Percentiles rank a stretch among this genome's conserved stretches.
Evolutionary conservation across 2,888 invertebrate species (phyloP).

Genomic region (Bombylius major): DNA sequence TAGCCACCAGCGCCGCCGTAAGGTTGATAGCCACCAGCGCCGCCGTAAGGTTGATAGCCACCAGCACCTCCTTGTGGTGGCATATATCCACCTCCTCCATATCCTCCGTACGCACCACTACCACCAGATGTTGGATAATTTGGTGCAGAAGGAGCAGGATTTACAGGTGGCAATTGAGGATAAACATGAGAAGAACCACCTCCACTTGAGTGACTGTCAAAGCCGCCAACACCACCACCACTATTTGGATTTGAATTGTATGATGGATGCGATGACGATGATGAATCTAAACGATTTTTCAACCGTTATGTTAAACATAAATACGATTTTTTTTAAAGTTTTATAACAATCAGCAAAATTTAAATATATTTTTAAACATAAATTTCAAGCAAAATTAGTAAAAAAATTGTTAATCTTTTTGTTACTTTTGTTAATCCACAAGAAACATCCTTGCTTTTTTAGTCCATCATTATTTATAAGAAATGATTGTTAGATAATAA

Average conservation of each 20-base stretch:
- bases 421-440: too few species aligned
- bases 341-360: too few species aligned
- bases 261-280: constrained; percentile 3
- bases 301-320: too few species aligned
- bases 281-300: background rate
- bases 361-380: too few species aligned
- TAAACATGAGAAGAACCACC: constrained; percentile 14
- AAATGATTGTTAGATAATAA: too few species aligned
- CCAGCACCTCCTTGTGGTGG: constrained; percentile 10
- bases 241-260: background rate
- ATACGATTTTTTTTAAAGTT: too few species aligned
- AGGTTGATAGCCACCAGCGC: constrained; percentile 1
- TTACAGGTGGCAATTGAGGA: constrained; percentile 11
- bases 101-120: constrained; percentile 16
- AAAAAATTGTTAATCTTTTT: too few species aligned
- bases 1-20: constrained; percentile 16
- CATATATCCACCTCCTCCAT: constrained; percentile 5
- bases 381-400: too few species aligned
- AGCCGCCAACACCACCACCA: constrained; percentile 20
- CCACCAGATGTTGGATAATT: constrained; percentile 18
- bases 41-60: constrained; percentile 16
- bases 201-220: constrained; percentile 26
- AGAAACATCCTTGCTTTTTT: too few species aligned
- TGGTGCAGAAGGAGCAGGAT: constrained; percentile 13
- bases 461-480: too few species aligned